Evolutionary conservation across 2,888 invertebrate genomes (phyloP).

Genomic region (Mythimna ferrago): DNA sequence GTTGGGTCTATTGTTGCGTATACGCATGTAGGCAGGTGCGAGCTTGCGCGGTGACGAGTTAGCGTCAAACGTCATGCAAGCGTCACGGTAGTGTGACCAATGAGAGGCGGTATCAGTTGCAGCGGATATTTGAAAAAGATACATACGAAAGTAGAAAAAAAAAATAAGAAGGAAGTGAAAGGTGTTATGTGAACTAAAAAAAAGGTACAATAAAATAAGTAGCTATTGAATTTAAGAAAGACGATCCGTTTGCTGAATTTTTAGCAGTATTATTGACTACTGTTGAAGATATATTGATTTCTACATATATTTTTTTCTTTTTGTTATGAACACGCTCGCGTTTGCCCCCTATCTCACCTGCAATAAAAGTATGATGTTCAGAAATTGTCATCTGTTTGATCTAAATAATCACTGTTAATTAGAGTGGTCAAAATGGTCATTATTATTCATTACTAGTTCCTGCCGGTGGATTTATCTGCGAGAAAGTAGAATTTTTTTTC

Average conservation of each 20-base stretch:
- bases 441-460: too few species aligned
- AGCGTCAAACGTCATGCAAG: slow-evolving; percentile 51
- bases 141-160: background rate
- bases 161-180: background rate
- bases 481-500: too few species aligned
- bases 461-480: too few species aligned
- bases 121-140: slow-evolving; percentile 60
- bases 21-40: slow-evolving; percentile 80
- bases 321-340: background rate
- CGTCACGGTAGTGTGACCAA: slow-evolving; percentile 69
- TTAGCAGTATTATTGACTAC: too few species aligned
- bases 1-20: slow-evolving; percentile 60
- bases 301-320: background rate
- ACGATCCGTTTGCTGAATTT: background rate
- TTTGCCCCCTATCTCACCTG: too few species aligned
- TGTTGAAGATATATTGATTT: slow-evolving; percentile 13
- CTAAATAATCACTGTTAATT: background rate
- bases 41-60: slow-evolving; percentile 71
- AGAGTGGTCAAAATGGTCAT: background rate
- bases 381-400: too few species aligned
- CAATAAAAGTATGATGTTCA: background rate
- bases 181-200: background rate
- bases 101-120: slow-evolving; percentile 66
- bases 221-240: slow-evolving; percentile 25
- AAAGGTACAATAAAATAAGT: background rate